Base-by-base conservation (phyloP, 1,140 invertebrate species). In the Bombus superbus region DNA sequence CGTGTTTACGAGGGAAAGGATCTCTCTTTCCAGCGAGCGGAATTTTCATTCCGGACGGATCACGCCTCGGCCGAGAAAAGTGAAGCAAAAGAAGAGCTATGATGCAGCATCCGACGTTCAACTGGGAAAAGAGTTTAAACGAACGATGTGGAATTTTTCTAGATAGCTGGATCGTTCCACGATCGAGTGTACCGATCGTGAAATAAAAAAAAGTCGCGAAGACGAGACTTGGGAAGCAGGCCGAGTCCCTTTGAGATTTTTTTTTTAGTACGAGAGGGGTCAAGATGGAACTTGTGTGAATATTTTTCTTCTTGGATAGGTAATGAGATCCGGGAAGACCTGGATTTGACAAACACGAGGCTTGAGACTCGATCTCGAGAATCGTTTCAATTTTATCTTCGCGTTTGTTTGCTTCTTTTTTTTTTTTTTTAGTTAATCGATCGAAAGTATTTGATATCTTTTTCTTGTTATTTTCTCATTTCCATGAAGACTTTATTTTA, bases 1-100 rank as follows among this genome's bases (percentile, higher is more conserved):
- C 47, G 22, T 69, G 81, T 78, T 83, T 83, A 57, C 15, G 13
- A 53, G 80, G 22, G 1, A n/a, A 13, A 42, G 35, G 35, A n/a
- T 38, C 69, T 25, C 35, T 40, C 73, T 64, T 15, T 10, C 3
- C 38, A 22, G 62, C 1, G 66, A 75, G n/a, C 5, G 53, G 13
- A 47, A 66, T 40, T 11, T 72, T 57, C 35, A 10, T 53, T 53
- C 22, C 32, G 32, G 25, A 44, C 11, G 22, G 25, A 57, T 6
- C 9, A n/a, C 18, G n/a, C 13, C 32, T 18, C 22, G 42, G 18
- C 18, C 47, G 18, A 53, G 18, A 53, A 8, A 53, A 53, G 5
- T 6, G 9, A 32, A 25, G n/a, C 10, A 15, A 32, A n/a, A 22
- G 47, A 22, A 18, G 18, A 53, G 47, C 47, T 53, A 53, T 53